Base-by-base conservation (phyloP, 2,797 vertebrate genomes). In the Hipposideros larvatus region DNA sequence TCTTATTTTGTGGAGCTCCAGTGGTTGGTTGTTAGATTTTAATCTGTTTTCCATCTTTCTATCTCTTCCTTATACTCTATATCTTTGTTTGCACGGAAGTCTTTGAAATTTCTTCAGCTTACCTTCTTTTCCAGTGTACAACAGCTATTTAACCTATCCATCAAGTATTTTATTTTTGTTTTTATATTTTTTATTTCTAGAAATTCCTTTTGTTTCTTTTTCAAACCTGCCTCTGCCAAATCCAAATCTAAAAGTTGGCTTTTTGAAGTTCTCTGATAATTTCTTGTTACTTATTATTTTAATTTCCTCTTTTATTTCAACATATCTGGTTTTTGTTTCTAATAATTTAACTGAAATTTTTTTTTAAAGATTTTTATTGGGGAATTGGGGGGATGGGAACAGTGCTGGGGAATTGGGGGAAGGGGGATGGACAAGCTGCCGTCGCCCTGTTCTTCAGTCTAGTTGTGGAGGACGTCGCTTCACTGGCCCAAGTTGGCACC, bases 41-140 rank as follows among this genome's bases (percentile, higher is more conserved):
- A 63, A 71, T 88, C n/a, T 71, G 28, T 59, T 18, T 85, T 57
- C 51, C 11, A 21, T 79, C 51, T 90, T 86, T 74, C 11, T 74
- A 28, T 61, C 21, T 87, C 43, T 79, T 71, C n/a, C 16, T 61
- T 90, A 13, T 61, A 31, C 83, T 68, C 26, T 28, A 5, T 73
- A 57, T 21, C 21, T 87, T 74, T 57, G 19, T 91, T 66, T 68
- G 11, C 41, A 75, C 41, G 43, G 22, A 87, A 59, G 83, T 78
- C 53, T 84, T 90, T 92, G 43, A 83, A 88, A 88, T 66, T 89
- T 75, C 51, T 68, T 89, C 14, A 77, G 16, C 28, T 74, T 68
- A 21, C 28, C 15, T 92, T 74, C 37, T 65, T 83, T 70, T 61
- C 51, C 51, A 59, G 8, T 65, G 63, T 85, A 85, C 4, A 51